Percentiles rank a stretch among this genome's conserved stretches.
phyloP scores from a whole-genome alignment of 2,113 vertebrate genomes.

The Corydoras maculifer region DNA sequence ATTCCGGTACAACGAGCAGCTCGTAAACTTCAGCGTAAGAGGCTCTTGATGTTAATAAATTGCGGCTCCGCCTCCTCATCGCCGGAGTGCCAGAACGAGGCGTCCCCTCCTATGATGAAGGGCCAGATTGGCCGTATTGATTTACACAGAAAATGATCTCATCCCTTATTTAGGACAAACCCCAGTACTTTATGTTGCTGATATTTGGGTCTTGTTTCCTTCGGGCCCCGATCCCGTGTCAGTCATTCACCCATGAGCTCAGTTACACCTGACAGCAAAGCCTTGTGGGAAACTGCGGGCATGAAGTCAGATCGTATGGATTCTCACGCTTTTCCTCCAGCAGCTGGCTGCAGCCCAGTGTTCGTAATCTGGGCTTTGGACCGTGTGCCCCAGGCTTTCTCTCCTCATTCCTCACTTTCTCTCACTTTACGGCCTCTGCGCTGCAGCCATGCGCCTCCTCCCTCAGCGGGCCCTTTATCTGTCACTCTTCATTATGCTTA shows the following conservation, averaged over 20 bases:
- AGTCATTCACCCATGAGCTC: slow-evolving; percentile 30
- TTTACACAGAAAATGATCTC: too few relatives aligned
- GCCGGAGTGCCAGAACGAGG: too few relatives aligned
- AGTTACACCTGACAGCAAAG: slow-evolving; percentile 40
- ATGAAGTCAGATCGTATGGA: slow-evolving; percentile 53
- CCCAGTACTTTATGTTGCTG: background rate
- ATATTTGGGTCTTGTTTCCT: slow-evolving; percentile 10
- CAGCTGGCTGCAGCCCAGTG: slow-evolving; percentile 42
- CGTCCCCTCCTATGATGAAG: too few relatives aligned
- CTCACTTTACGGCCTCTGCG: background rate
- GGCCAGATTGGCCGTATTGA: too few relatives aligned
- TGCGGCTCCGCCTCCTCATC: too few relatives aligned
- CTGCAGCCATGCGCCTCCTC: too few relatives aligned
- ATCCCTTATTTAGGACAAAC: too few relatives aligned
- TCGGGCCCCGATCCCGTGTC: background rate
- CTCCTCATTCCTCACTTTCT: background rate
- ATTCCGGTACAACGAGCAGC: too few relatives aligned
- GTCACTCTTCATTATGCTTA: background rate
- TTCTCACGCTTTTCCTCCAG: slow-evolving; percentile 49
- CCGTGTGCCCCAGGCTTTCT: background rate
- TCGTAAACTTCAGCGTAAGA: too few relatives aligned
- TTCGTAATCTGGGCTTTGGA: slow-evolving; percentile 5
- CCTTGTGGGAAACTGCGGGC: slow-evolving; percentile 34
- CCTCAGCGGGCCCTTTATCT: background rate
- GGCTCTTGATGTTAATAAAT: too few relatives aligned